phyloP scores from a whole-genome alignment of 2,797 vertebrate species.

The Sebastes vulpes region DNA sequence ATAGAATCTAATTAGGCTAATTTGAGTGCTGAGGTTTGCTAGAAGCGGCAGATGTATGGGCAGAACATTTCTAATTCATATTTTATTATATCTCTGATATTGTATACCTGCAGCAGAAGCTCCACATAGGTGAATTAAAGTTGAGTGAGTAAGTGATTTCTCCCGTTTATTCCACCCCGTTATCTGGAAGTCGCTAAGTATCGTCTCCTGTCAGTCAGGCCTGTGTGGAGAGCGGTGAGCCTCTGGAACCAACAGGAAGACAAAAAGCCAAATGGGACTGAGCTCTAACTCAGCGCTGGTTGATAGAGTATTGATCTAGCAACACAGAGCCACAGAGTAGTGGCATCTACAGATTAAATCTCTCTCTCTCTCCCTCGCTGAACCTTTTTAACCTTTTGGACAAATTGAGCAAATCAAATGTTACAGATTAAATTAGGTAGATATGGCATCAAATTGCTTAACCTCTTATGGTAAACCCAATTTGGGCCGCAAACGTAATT shows the following conservation, averaged over 20 bases:
- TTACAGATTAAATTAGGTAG: background rate
- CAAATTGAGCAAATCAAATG: constrained; percentile 34
- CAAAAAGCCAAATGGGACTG: constrained; percentile 23
- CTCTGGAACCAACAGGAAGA: constrained; percentile 21
- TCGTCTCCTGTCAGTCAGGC: constrained; percentile 20
- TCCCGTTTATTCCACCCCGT: background rate
- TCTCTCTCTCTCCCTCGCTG: background rate
- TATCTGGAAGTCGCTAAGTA: background rate
- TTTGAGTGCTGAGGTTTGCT: constrained; percentile 19
- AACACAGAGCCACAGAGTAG: constrained; percentile 20
- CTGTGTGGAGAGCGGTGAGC: constrained; percentile 10
- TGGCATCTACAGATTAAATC: constrained; percentile 30
- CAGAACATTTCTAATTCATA: background rate
- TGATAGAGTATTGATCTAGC: constrained; percentile 67
- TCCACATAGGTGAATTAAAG: background rate
- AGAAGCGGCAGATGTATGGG: background rate
- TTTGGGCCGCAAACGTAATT: background rate
- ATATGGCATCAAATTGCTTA: background rate
- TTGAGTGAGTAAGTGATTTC: background rate
- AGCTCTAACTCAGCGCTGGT: constrained; percentile 26
- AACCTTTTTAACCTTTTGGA: background rate
- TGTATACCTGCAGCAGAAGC: background rate
- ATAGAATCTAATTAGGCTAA: constrained; percentile 38
- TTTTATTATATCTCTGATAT: background rate
- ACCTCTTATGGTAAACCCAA: background rate